A percentile compares a stretch with the other conserved stretches of the same genome.
Conservation (phyloP, 92 coral and sea anemone genomes). For the Porites divaricata region DNA sequence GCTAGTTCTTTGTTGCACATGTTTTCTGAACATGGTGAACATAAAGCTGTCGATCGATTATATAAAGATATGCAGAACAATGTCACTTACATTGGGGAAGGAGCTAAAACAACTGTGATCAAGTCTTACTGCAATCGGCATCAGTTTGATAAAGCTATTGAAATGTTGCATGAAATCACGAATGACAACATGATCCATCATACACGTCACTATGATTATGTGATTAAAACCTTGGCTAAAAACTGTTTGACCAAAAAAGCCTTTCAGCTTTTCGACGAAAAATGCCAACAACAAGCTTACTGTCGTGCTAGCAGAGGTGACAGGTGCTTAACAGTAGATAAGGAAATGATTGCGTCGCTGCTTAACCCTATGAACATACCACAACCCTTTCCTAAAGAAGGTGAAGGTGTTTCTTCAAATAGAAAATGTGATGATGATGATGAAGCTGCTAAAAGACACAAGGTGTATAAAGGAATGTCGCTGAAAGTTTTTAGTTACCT, state of each 20-base stretch:
- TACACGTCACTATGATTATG: constrained; percentile 76
- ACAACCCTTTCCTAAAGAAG: neutral
- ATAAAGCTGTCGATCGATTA: constrained; percentile 72
- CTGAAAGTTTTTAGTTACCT: constrained; percentile 65
- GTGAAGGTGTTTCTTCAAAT: neutral
- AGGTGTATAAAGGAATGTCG: constrained; percentile 23
- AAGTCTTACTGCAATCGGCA: constrained; percentile 83
- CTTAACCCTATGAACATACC: constrained; percentile 51
- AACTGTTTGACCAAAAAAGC: constrained; percentile 65
- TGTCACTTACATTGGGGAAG: constrained; percentile 73
- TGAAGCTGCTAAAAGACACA: neutral
- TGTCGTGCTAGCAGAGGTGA: constrained; percentile 53
- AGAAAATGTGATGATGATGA: neutral
- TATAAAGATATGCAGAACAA: constrained; percentile 55
- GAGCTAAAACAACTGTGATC: constrained; percentile 78
- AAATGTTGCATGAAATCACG: constrained; percentile 55
- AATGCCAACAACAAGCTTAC: constrained; percentile 52
- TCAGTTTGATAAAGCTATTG: constrained; percentile 67
- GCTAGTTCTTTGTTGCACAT: constrained; percentile 64
- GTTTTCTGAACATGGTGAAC: constrained; percentile 55
- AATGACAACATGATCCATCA: constrained; percentile 61
- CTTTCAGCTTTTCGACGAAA: constrained; percentile 83
- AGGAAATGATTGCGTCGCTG: constrained; percentile 79
- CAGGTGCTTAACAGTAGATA: constrained; percentile 54
- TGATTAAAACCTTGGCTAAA: constrained; percentile 75